phyloP scores from a whole-genome alignment of 2,888 invertebrate species.

The Aleiodes leptofemur region DNA sequence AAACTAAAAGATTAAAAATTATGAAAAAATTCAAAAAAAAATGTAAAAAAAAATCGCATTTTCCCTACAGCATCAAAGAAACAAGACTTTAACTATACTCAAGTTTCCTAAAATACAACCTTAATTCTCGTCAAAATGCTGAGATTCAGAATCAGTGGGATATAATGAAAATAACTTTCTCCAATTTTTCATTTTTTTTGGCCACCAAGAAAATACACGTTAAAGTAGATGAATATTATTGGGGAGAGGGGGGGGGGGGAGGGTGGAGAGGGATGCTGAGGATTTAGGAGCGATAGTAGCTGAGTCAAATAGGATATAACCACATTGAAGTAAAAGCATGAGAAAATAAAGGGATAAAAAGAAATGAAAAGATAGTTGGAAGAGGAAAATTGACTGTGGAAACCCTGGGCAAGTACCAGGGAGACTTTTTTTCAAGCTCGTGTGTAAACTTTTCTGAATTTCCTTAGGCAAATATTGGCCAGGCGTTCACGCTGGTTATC shows the following conservation, averaged over 20 bases:
- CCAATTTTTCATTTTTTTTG: not conserved
- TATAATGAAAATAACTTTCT: not conserved
- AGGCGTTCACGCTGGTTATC: constrained; percentile 56
- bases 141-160: too few species aligned
- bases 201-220: constrained; percentile 15
- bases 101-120: too few species aligned
- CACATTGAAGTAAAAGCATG: constrained; percentile 40
- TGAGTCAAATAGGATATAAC: constrained; percentile 17
- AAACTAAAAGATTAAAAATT: too few species aligned
- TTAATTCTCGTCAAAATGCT: too few species aligned
- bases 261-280: constrained; percentile 13
- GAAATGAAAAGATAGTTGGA: constrained; percentile 40
- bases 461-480: constrained; percentile 74
- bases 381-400: constrained; percentile 61
- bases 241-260: constrained; percentile 50
- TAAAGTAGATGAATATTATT: constrained; percentile 59
- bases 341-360: constrained; percentile 30
- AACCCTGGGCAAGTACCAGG: constrained; percentile 41
- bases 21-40: too few species aligned
- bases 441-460: constrained; percentile 74
- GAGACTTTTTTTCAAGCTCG: constrained; percentile 58
- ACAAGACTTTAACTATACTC: too few species aligned
- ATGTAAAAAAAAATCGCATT: too few species aligned
- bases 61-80: too few species aligned
- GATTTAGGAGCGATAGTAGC: constrained; percentile 18